phyloP scores from a whole-genome alignment of 2,113 vertebrate species.

The Notiomystis cincta region DNA sequence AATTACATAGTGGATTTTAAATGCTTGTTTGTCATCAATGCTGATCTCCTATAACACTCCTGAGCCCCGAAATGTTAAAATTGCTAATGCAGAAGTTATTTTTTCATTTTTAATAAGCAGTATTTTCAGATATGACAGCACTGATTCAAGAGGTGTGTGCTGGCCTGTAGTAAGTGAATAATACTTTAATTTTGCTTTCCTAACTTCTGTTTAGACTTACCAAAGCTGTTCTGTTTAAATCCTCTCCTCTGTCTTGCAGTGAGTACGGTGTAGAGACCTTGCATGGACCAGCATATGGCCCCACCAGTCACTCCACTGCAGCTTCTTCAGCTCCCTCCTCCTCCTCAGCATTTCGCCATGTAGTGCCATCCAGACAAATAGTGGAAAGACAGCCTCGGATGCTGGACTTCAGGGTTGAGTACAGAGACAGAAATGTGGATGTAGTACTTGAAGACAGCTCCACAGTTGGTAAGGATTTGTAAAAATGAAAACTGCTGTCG shows the following conservation, averaged over 20 bases:
- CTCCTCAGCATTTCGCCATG: slow-evolving; percentile 87
- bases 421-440: slow-evolving; percentile 90
- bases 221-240: neutral
- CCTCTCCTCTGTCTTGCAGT: slow-evolving; percentile 67
- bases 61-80: neutral
- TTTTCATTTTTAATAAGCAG: neutral
- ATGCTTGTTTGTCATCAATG: neutral
- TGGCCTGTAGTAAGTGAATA: neutral
- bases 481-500: neutral
- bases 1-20: neutral
- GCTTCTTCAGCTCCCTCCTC: slow-evolving; percentile 77
- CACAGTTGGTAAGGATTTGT: slow-evolving; percentile 86
- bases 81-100: neutral
- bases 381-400: slow-evolving; percentile 93
- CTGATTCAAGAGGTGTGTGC: neutral
- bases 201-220: neutral
- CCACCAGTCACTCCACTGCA: slow-evolving; percentile 73
- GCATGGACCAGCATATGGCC: slow-evolving; percentile 75
- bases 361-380: slow-evolving; percentile 86
- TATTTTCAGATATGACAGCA: neutral
- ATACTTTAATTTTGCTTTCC: neutral
- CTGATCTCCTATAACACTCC: neutral
- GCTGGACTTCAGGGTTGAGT: slow-evolving; percentile 95
- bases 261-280: slow-evolving; percentile 82
- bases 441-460: slow-evolving; percentile 94